phyloP scores from a whole-genome alignment of 2,888 invertebrate genomes.

The Beris morrisii region DNA sequence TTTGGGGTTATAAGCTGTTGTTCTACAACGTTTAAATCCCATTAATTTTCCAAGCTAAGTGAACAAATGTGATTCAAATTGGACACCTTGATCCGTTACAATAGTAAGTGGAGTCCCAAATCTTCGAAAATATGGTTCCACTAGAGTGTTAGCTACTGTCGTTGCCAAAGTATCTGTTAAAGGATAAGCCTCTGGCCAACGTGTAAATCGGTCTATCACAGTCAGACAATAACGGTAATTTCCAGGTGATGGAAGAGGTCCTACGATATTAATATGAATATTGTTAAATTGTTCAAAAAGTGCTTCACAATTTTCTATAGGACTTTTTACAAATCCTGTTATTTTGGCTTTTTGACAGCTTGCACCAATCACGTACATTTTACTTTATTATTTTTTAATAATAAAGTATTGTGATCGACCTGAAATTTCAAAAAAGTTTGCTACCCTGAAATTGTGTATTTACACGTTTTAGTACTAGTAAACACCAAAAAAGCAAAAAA shows the following conservation, averaged over 20 bases:
- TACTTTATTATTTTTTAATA: too few species aligned
- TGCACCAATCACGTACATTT: too few species aligned
- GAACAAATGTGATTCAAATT: conserved; percentile 49
- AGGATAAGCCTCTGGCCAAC: conserved; percentile 43
- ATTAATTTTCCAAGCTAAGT: conserved; percentile 42
- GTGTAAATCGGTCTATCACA: conserved; percentile 41
- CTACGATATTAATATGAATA: conserved; percentile 55
- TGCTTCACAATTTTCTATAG: too few species aligned
- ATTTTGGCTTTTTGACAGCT: too few species aligned
- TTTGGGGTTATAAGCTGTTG: conserved; percentile 49
- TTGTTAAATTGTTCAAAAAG: too few species aligned
- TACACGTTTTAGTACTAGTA: too few species aligned
- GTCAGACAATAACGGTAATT: conserved; percentile 48
- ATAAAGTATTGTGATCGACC: too few species aligned
- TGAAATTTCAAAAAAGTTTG: too few species aligned
- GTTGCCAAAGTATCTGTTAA: conserved; percentile 41
- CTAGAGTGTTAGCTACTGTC: conserved; percentile 46
- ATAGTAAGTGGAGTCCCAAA: conserved; percentile 52
- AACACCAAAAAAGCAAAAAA: too few species aligned
- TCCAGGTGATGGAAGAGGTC: conserved; percentile 48
- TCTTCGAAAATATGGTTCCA: conserved; percentile 51
- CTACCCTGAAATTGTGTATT: too few species aligned
- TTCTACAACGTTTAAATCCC: conserved; percentile 43
- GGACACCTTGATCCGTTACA: conserved; percentile 51
- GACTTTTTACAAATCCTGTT: too few species aligned